Evolutionary conservation across 2,113 vertebrate species (phyloP), one percentile per base, ranked within the genome.

Genomic region (Cephalophus harveyi): DNA sequence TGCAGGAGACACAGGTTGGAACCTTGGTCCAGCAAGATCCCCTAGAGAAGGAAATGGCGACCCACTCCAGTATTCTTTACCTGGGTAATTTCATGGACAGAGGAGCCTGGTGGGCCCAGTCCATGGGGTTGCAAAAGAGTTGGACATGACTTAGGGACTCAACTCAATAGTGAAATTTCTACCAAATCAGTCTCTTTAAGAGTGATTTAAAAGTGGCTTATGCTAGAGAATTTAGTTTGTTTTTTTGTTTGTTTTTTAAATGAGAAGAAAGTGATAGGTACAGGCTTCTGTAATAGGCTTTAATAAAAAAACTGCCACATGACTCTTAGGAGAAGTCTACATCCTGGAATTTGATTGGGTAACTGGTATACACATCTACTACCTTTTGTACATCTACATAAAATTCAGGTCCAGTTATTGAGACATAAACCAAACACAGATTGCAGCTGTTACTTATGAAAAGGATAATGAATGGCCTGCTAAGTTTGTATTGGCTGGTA

Each of bases 291-390:
- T 60, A 16, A 23, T 43, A 27, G 21, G 5, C 67, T 87, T 50
- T 7, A 33, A 4, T 0, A 40, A 55, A 62, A 62, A 83, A 91
- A 30, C 30, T 50, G 27, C 30, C 27, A 27, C 0, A 6, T 17
- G 50, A 57, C 25, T 82, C 50, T 86, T 55, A 40, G 30, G 36
- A 50, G 46, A 90, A 9, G 27, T n/a, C n/a, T 67, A 33, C 1
- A 4, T 55, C 15, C 40, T 59, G 3, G 43, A 52, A 71, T 48
- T 50, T 5, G 12, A 11, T 1, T 28, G 85, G 33, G 23, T 79
- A 33, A 67, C n/a, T 3, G 21, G 2, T 16, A 21, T 17, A 74
- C 8, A 30, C 54, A 0, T 0, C n/a, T 15, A 30, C 6, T 4
- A 55, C 3, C 57, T 60, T 86, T 55, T 48, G 13, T 17, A 91